Evolutionary conservation across 1,140 invertebrate species (phyloP).

Genomic region (Melitaea cinxia): DNA sequence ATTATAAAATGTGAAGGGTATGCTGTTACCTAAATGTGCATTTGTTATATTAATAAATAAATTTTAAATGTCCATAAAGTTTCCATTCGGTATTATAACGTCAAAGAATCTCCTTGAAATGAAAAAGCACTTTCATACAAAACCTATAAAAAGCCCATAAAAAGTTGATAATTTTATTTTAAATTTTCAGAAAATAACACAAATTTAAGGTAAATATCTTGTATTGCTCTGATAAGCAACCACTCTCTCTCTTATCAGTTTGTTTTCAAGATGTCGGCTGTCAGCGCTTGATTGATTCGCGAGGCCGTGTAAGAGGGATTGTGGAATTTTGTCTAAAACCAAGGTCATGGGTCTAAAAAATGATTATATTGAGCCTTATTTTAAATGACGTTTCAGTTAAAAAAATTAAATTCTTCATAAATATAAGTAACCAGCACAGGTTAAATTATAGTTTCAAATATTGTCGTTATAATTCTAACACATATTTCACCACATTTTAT

Average conservation of each 20-base stretch:
- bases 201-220: conserved; percentile 16
- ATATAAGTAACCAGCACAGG: background rate
- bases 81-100: no score
- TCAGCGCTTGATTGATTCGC: conserved; percentile 58
- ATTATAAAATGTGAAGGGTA: no score
- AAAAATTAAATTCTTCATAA: conserved; percentile 2
- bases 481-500: no score
- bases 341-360: conserved; percentile 37
- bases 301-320: conserved; percentile 43
- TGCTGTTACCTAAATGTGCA: no score
- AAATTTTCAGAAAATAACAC: background rate
- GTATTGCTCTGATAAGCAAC: conserved; percentile 15
- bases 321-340: conserved; percentile 54
- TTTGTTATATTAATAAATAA: no score
- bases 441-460: no score
- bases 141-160: no score
- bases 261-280: conserved; percentile 40
- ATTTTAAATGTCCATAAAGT: no score
- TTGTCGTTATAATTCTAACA: no score
- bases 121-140: no score
- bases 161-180: no score
- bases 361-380: background rate
- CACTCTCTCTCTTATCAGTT: conserved; percentile 32
- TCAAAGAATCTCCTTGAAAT: no score
- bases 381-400: background rate